phyloP scores from a whole-genome alignment of 2,113 vertebrate genomes.

The Lasiurus borealis region DNA sequence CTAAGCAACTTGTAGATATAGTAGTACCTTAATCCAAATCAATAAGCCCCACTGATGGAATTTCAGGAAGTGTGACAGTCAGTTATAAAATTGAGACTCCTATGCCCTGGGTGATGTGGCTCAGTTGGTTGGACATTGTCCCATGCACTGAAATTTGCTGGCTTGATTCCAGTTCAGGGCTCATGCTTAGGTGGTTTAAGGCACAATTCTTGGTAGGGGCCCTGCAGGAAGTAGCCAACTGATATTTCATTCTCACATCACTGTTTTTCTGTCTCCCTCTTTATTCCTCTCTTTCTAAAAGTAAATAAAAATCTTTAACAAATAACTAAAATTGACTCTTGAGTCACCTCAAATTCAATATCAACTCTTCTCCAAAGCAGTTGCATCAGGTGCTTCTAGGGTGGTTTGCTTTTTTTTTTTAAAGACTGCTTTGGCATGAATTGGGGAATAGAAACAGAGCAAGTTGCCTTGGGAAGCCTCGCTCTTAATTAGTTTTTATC shows the following conservation, averaged over 20 bases:
- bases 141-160: no score
- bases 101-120: no score
- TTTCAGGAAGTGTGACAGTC: background rate
- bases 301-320: no score
- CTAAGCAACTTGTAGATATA: background rate
- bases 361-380: background rate
- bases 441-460: background rate
- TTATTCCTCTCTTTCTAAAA: no score
- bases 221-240: no score
- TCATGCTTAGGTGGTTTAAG: no score
- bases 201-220: no score
- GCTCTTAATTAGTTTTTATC: background rate
- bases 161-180: no score
- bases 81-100: background rate
- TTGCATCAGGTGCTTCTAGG: background rate
- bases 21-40: background rate
- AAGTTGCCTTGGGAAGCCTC: background rate
- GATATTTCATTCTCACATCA: no score
- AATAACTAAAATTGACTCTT: background rate
- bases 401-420: background rate
- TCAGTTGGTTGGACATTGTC: no score
- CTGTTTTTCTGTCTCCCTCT: no score
- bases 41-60: background rate
- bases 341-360: background rate
- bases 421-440: background rate